Evolutionary conservation across 2,888 invertebrate species (phyloP).

Genomic region (Slavum lentiscoides): DNA sequence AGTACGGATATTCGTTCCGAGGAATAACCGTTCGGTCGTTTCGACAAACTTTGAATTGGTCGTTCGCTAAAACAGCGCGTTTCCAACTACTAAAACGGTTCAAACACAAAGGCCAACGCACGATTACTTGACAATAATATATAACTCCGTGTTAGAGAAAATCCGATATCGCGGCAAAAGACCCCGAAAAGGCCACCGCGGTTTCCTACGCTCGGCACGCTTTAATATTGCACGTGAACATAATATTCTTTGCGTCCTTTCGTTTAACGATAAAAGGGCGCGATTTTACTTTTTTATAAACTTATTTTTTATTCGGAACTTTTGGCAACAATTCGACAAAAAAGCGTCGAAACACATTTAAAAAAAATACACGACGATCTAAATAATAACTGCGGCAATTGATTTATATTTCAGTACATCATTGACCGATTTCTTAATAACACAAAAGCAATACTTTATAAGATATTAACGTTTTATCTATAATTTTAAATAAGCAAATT

Average conservation of each 20-base stretch:
- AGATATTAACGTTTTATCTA: too few species aligned
- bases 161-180: constrained; percentile 4
- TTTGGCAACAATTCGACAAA: too few species aligned
- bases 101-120: not conserved
- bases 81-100: constrained; percentile 5
- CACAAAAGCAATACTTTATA: too few species aligned
- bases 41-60: not conserved
- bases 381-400: too few species aligned
- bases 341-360: too few species aligned
- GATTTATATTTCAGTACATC: too few species aligned
- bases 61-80: constrained; percentile 12
- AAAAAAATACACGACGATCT: too few species aligned
- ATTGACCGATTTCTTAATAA: too few species aligned
- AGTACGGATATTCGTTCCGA: not conserved
- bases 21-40: constrained; percentile 6
- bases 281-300: too few species aligned
- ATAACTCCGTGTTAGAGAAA: not conserved
- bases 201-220: not conserved
- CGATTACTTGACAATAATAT: constrained; percentile 19
- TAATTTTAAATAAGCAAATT: too few species aligned
- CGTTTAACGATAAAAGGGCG: not conserved
- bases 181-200: not conserved
- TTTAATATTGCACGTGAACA: too few species aligned
- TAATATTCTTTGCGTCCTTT: not conserved
- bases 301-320: too few species aligned